Conservation (phyloP, 2,888 invertebrate genomes). For the Nephrotoma appendiculata region DNA sequence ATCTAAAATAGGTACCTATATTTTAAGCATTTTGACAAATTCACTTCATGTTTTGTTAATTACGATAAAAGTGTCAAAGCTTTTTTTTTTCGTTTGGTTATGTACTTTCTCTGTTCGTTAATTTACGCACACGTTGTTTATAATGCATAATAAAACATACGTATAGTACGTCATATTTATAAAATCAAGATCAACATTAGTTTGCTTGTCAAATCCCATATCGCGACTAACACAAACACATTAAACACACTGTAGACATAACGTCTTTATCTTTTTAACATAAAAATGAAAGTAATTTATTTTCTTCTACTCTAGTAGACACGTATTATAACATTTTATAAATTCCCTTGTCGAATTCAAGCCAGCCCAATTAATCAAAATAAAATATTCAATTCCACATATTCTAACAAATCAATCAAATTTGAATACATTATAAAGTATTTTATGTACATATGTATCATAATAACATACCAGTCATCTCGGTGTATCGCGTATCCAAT, state of each 20-base stretch:
- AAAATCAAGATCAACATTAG: background rate
- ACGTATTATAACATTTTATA: background rate
- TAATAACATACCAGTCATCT: background rate
- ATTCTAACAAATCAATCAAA: background rate
- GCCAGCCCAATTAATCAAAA: background rate
- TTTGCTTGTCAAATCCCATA: background rate
- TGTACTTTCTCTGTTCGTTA: background rate
- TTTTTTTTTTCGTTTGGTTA: background rate
- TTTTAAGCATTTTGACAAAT: too few species aligned
- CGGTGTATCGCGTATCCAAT: background rate
- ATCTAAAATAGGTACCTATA: too few species aligned
- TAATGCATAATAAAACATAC: background rate
- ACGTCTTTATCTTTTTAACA: background rate
- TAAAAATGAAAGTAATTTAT: background rate
- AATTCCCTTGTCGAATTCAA: background rate
- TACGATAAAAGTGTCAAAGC: background rate
- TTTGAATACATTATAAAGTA: background rate
- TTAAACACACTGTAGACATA: background rate
- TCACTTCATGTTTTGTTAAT: background rate
- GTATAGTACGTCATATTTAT: background rate
- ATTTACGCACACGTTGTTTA: background rate
- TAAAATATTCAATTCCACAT: background rate
- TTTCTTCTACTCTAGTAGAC: background rate
- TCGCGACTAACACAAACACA: background rate
- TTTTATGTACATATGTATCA: background rate